Conservation (phyloP, 2,888 invertebrate species). For the Chymomyza fuscimana region DNA sequence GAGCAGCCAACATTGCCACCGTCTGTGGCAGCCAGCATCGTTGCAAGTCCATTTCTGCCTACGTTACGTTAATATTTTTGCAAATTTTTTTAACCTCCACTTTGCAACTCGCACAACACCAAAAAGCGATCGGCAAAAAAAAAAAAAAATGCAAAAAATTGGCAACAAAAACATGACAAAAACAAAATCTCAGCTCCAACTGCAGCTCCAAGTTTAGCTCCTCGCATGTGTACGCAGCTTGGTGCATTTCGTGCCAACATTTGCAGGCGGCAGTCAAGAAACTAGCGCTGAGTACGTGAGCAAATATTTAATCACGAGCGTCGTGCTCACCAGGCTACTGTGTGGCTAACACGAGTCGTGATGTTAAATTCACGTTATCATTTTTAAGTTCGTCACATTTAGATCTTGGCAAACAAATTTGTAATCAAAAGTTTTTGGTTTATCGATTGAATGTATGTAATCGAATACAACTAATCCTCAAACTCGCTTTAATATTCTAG, state of each 20-base stretch:
- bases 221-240: constrained; percentile 59
- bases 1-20: constrained; percentile 38
- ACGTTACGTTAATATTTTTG: constrained; percentile 73
- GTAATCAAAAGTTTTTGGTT: too few relatives aligned
- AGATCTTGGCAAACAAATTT: too few relatives aligned
- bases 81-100: constrained; percentile 73
- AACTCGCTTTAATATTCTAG: too few relatives aligned
- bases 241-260: constrained; percentile 10
- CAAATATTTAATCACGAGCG: not conserved
- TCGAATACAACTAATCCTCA: too few relatives aligned
- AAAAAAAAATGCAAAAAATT: constrained; percentile 2
- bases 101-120: constrained; percentile 59
- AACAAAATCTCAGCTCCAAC: constrained; percentile 38
- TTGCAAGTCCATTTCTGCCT: constrained; percentile 41
- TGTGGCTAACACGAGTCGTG: too few relatives aligned
- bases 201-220: constrained; percentile 15
- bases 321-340: too few relatives aligned
- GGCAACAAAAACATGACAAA: not conserved
- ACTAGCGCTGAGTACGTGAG: not conserved
- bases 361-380: too few relatives aligned
- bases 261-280: not conserved
- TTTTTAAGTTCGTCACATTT: too few relatives aligned
- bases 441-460: too few relatives aligned
- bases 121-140: constrained; percentile 39
- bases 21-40: not conserved